These are phyloP conservation scores for Busseola fusca DNA, from an alignment of 2,888 invertebrate species.

Conservation along the genomic window DNA sequence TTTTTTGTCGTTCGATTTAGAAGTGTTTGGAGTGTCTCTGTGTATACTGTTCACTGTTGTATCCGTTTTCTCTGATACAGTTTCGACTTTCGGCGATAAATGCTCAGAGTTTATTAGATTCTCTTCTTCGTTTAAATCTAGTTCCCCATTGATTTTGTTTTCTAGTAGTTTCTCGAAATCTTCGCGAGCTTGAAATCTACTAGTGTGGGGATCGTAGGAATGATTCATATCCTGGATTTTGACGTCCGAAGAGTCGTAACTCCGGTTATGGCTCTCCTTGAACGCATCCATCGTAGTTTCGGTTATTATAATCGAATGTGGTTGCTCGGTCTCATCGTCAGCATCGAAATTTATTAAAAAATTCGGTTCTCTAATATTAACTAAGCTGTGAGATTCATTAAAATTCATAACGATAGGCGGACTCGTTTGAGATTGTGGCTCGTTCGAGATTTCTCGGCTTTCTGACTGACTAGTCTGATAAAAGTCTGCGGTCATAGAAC, in stretches of 20 bases:
- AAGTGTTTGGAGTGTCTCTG: slow-evolving; percentile 53
- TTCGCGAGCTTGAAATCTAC: slow-evolving; percentile 41
- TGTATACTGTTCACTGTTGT: slow-evolving; percentile 38
- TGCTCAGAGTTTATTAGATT: slow-evolving; percentile 35
- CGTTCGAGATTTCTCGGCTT: slow-evolving; percentile 56
- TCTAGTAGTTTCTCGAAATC: slow-evolving; percentile 51
- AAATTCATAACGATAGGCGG: slow-evolving; percentile 79
- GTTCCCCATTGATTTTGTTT: slow-evolving; percentile 61
- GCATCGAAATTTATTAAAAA: slow-evolving; percentile 77
- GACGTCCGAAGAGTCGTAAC: slow-evolving; percentile 69
- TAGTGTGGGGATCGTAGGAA: slow-evolving; percentile 72
- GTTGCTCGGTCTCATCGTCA: slow-evolving; percentile 84
- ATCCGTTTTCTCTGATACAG: slow-evolving; percentile 31
- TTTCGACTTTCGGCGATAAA: slow-evolving; percentile 54
- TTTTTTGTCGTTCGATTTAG: slow-evolving; percentile 45
- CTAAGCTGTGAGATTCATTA: slow-evolving; percentile 79
- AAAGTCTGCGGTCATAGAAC: slow-evolving; percentile 56
- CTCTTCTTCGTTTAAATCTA: slow-evolving; percentile 48
- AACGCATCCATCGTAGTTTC: slow-evolving; percentile 74
- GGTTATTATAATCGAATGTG: slow-evolving; percentile 85
- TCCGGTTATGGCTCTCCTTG: slow-evolving; percentile 71
- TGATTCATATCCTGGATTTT: slow-evolving; percentile 65
- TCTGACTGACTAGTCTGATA: slow-evolving; percentile 68
- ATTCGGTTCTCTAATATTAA: slow-evolving; percentile 70
- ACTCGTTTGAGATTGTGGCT: slow-evolving; percentile 69